Evolutionary conservation across 2,888 invertebrate species (phyloP), one percentile per base, ranked within the genome.

Genomic region (Dynastes tityus): DNA sequence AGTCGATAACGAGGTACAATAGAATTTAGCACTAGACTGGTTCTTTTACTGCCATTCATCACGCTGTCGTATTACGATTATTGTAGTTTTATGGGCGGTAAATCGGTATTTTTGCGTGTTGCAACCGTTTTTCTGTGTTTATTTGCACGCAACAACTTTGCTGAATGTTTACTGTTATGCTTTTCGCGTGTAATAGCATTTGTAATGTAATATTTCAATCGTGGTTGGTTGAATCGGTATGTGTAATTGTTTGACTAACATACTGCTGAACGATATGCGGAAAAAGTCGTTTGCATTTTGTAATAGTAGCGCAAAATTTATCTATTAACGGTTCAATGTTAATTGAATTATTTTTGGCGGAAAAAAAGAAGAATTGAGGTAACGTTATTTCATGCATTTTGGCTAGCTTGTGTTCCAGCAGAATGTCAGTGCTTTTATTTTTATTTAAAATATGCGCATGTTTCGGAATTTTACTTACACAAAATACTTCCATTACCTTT

Each of bases 11-110:
- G 11, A 13, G 51, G 9, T n/a, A 68, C 53, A 53, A 68, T 68
- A 40, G 68, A 51, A 68, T 68, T 68, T 51, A 68, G 51, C 51
- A 51, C 51, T 68, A 68, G 29, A 68, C 68, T 67, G 67, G 49
- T 45, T 68, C 13, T 27, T 51, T 53, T 68, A 51, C 11, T 68
- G 29, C 51, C 22, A 29, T 68, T 51, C 68, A 68, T 51, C 51
- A n/a, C 49, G 51, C 29, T 29, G 27, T 29, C 51, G 51, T 29
- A 51, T 68, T 68, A 68, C 29, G 68, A 68, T 68, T 68, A 68
- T 51, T 4, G 51, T 51, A 68, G 53, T 53, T 68, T 68, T 51
- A 68, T 53, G 68, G 68, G n/a, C 49, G 32, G 51, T 29, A 16
- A 51, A 68, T 68, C 68, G 68, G n/a, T n/a, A 68, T 68, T 68